Conservation (phyloP, 2,113 vertebrate species). For the Gavialis gangeticus region DNA sequence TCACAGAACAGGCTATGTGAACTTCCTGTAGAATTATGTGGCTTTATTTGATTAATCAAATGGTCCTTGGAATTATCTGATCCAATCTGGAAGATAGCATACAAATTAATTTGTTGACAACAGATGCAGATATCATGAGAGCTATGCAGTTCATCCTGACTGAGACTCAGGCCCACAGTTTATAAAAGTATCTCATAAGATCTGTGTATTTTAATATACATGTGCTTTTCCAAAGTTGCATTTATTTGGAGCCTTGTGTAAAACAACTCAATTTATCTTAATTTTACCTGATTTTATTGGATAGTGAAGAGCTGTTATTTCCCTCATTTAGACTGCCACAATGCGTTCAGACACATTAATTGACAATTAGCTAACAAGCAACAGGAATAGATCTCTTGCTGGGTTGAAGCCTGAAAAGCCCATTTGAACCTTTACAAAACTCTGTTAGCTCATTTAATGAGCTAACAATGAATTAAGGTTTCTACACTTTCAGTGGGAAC, state of each 20-base stretch:
- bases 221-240: neutral
- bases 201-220: neutral
- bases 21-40: neutral
- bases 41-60: neutral
- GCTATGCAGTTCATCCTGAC: neutral
- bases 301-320: constrained; percentile 48
- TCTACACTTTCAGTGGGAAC: constrained; percentile 41
- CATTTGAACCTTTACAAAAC: constrained; percentile 55
- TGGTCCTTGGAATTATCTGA: neutral
- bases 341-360: constrained; percentile 55
- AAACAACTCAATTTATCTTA: constrained; percentile 13
- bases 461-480: constrained; percentile 26
- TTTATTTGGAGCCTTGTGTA: neutral
- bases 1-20: constrained; percentile 4
- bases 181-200: neutral
- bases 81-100: neutral
- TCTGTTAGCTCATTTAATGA: constrained; percentile 31
- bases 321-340: constrained; percentile 31
- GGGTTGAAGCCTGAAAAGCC: constrained; percentile 42
- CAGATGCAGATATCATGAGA: neutral
- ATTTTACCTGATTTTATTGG: constrained; percentile 48
- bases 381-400: constrained; percentile 42
- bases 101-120: neutral
- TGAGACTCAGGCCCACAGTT: neutral
- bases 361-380: constrained; percentile 50